Percentiles rank a stretch among this genome's conserved stretches.
phyloP scores from a whole-genome alignment of 2,797 vertebrate species.

The Buceros bicornis region DNA sequence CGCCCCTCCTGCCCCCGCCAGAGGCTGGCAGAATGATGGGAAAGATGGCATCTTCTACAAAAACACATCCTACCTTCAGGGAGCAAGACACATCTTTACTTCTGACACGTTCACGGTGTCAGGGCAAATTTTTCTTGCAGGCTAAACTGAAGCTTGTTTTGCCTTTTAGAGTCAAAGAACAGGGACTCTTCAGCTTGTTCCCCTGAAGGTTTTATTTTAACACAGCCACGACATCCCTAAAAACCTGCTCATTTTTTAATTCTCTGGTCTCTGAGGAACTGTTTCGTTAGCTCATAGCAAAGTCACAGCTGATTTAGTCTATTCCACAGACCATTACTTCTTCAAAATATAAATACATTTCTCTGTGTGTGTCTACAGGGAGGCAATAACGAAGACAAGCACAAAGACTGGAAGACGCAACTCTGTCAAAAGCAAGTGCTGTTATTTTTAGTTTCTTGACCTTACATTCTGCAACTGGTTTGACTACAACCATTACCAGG shows the following conservation, averaged over 20 bases:
- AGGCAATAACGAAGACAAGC: background rate
- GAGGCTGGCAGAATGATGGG: background rate
- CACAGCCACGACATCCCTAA: background rate
- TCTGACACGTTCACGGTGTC: background rate
- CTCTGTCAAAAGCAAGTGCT: background rate
- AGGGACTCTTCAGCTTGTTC: background rate
- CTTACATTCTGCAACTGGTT: background rate
- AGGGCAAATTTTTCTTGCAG: background rate
- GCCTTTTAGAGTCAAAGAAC: background rate
- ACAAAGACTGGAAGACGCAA: background rate
- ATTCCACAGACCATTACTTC: background rate
- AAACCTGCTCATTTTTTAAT: slow-evolving; percentile 2
- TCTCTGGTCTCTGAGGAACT: slow-evolving; percentile 4
- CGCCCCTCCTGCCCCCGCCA: no score
- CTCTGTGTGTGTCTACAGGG: background rate
- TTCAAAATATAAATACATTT: background rate
- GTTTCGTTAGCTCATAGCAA: background rate
- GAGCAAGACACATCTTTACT: background rate
- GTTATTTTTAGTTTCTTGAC: background rate
- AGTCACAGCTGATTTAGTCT: background rate
- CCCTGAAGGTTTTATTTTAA: background rate
- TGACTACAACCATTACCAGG: background rate
- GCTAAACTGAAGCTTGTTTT: background rate
- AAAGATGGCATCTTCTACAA: background rate
- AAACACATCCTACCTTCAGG: background rate